Percentiles rank a stretch among this genome's conserved stretches.
phyloP scores from a whole-genome alignment of 2,797 vertebrate genomes.

The Echeneis naucrates region DNA sequence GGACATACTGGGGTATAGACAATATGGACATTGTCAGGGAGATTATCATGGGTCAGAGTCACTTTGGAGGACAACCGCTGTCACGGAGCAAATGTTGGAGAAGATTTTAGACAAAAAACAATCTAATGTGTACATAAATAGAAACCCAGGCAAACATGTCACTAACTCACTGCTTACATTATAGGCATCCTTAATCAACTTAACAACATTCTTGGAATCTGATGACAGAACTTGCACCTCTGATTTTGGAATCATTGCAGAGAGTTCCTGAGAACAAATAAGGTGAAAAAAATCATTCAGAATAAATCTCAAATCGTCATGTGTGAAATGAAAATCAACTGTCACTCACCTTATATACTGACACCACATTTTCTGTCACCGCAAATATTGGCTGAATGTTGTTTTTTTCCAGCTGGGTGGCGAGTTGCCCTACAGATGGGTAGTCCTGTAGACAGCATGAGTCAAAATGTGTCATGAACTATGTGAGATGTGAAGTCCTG shows the following conservation, averaged over 20 bases:
- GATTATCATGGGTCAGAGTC: slow-evolving; percentile 87
- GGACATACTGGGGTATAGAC: slow-evolving; percentile 88
- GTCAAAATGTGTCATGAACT: background rate
- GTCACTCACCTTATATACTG: slow-evolving; percentile 86
- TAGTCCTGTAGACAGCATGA: slow-evolving; percentile 86
- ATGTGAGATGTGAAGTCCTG: background rate
- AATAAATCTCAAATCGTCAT: background rate
- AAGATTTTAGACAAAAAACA: background rate
- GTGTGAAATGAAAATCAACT: background rate
- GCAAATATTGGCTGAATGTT: slow-evolving; percentile 98
- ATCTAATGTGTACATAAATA: background rate
- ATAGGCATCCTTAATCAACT: slow-evolving; percentile 91
- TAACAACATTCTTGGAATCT: slow-evolving; percentile 92
- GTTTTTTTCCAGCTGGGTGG: slow-evolving; percentile 88
- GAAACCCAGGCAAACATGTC: background rate
- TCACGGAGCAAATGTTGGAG: slow-evolving; percentile 18
- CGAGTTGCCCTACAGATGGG: slow-evolving; percentile 94
- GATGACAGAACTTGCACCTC: slow-evolving; percentile 89
- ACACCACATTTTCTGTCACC: slow-evolving; percentile 86
- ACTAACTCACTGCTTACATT: slow-evolving; percentile 81
- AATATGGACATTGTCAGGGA: slow-evolving; percentile 86
- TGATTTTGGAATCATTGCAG: slow-evolving; percentile 93
- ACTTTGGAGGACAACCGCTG: slow-evolving; percentile 94
- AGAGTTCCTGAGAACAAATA: slow-evolving; percentile 87
- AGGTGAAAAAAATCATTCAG: background rate